Evolutionary conservation across 2,888 invertebrate species (phyloP), one percentile per base, ranked within the genome.

Genomic region (Coleophora flavipennella): DNA sequence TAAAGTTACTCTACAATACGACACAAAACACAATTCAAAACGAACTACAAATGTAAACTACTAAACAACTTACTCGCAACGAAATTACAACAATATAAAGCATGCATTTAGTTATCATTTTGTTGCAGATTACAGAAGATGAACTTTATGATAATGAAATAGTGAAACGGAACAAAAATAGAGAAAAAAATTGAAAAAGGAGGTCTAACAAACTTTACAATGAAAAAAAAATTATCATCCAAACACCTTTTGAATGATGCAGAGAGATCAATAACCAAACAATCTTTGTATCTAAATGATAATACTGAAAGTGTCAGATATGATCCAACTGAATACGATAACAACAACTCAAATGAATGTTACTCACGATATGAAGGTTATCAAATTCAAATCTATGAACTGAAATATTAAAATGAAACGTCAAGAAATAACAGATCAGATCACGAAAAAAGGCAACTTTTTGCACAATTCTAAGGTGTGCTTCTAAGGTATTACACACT

Each of bases 371-470:
- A 27, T 31, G 2, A 33, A 40, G 33, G 40, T 40, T 13, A 25
- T 40, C 13, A 25, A 36, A 14, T 36, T 33, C n/a, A 36, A 28
- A 33, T 32, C 40, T 31, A 40, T 40, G 28, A 36, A 40, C 29
- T 25, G 36, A 42, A 42, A 25, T 39, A 36, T 2, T 25, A 42
- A 39, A 29, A 31, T 13, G n/a, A 42, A 14, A 33, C 12, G 42
- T 20, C 42, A 39, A 39, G 32, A 31, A 35, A 36, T 42, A 8
- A 33, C 42, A 12, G 39, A 42, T 31, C 36, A 39, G 12, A 13
- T 39, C 26, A 34, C 36, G 31, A 44, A 44, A 26, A 41, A 35
- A 20, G 44, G 41, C 31, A 44, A 41, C 27, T 44, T 40, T 35
- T 29, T 36, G 32, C 44, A 44, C 33, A 44, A 44, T 33, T 41